Conservation (phyloP, 2,888 invertebrate genomes). For the Vanessa cardui region DNA sequence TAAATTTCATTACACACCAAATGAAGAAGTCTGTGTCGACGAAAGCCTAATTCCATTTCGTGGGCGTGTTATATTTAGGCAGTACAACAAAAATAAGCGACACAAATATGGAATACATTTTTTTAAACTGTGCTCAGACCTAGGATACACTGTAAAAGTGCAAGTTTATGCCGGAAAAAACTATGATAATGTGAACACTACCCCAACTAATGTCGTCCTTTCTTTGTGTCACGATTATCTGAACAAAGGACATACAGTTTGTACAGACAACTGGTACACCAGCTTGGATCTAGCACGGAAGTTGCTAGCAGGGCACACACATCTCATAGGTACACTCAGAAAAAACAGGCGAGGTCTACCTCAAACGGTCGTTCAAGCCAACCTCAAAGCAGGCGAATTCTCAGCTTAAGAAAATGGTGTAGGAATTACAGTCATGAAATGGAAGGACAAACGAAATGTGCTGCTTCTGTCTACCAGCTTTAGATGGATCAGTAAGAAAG, state of each 20-base stretch:
- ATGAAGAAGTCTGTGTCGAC: constrained; percentile 46
- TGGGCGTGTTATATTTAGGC: too few relatives aligned
- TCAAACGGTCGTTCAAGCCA: constrained; percentile 36
- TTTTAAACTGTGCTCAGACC: constrained; percentile 40
- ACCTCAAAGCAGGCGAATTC: constrained; percentile 39
- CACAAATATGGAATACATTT: constrained; percentile 40
- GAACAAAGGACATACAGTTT: constrained; percentile 48
- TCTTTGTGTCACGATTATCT: constrained; percentile 45
- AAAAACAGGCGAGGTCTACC: constrained; percentile 39
- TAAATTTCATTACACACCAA: not conserved
- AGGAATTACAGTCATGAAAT: constrained; percentile 38
- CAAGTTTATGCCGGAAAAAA: constrained; percentile 49
- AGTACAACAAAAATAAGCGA: constrained; percentile 47
- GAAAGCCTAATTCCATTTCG: constrained; percentile 47
- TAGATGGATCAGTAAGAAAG: too few relatives aligned
- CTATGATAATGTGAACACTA: constrained; percentile 46
- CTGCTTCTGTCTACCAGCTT: constrained; percentile 41
- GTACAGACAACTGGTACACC: constrained; percentile 50
- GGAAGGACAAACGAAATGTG: constrained; percentile 42
- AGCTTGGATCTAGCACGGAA: constrained; percentile 37
- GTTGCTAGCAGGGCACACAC: constrained; percentile 44
- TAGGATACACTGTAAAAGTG: constrained; percentile 46
- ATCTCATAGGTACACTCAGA: constrained; percentile 43
- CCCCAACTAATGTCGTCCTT: constrained; percentile 47
- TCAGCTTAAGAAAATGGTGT: constrained; percentile 39